Conservation (phyloP, 2,888 invertebrate species). For the Oscheius onirici region DNA sequence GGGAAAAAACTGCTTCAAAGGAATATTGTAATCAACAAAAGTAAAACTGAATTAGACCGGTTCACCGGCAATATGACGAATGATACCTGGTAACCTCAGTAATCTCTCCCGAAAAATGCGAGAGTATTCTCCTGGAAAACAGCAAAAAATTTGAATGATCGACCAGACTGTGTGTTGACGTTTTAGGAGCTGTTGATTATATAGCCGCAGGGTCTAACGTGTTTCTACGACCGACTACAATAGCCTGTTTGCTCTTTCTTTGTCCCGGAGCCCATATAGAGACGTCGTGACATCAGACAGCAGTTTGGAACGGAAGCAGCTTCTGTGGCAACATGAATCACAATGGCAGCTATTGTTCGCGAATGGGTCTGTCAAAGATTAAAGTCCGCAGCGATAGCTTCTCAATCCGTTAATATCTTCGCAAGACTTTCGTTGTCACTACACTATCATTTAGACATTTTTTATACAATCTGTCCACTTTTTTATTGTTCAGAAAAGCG, state of each 20-base stretch:
- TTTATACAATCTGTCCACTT: too few species aligned
- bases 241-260: conserved; percentile 21
- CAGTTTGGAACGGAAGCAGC: conserved; percentile 1
- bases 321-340: too few species aligned
- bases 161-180: too few species aligned
- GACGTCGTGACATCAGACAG: conserved; percentile 31
- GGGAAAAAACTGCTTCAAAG: neutral
- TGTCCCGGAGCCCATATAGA: conserved; percentile 7
- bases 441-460: too few species aligned
- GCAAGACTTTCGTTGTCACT: too few species aligned
- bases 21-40: neutral
- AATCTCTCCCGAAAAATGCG: neutral
- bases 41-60: neutral
- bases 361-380: too few species aligned
- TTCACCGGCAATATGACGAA: neutral
- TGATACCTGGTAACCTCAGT: neutral
- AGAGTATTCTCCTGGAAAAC: too few species aligned
- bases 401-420: too few species aligned
- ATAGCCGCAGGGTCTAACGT: conserved; percentile 23
- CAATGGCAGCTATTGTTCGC: too few species aligned
- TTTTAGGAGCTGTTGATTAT: conserved; percentile 13
- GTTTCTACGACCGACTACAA: conserved; percentile 21
- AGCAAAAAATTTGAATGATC: too few species aligned
- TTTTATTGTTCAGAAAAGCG: too few species aligned
- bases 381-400: too few species aligned